Conservation (phyloP, 2,888 invertebrate genomes). For the Stratiomys singularior region DNA sequence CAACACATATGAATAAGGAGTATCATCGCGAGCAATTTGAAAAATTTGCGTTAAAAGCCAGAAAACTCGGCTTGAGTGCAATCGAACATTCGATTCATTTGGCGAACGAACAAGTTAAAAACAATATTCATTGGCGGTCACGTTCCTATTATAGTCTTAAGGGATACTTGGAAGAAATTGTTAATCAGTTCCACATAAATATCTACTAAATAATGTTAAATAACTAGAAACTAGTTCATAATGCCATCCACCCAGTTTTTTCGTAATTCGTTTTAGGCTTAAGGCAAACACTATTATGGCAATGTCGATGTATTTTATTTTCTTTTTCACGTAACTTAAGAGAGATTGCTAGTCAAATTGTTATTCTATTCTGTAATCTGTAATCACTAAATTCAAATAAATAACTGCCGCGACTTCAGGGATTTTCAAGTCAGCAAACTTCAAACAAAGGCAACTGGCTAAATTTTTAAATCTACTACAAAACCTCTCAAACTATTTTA, state of each 20-base stretch:
- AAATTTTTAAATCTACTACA: no score
- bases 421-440: no score
- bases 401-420: no score
- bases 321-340: no score
- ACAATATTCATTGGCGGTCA: slow-evolving; percentile 64
- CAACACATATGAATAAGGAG: slow-evolving; percentile 69
- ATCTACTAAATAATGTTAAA: slow-evolving; percentile 49
- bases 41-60: slow-evolving; percentile 59
- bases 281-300: background rate
- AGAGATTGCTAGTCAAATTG: no score
- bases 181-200: slow-evolving; percentile 63
- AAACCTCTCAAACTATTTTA: no score
- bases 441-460: no score
- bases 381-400: no score
- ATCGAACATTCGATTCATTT: slow-evolving; percentile 62
- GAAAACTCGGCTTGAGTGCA: slow-evolving; percentile 60
- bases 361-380: no score
- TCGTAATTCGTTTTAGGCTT: background rate
- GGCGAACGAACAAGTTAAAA: slow-evolving; percentile 64
- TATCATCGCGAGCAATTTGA: slow-evolving; percentile 63
- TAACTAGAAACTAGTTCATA: background rate
- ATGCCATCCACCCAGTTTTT: slow-evolving; percentile 33
- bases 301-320: no score
- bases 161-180: slow-evolving; percentile 61
- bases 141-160: slow-evolving; percentile 64